A percentile compares a stretch with the other conserved stretches of the same genome.
Conservation (phyloP, 2,797 vertebrate genomes). For the Ambastaia sidthimunki region DNA sequence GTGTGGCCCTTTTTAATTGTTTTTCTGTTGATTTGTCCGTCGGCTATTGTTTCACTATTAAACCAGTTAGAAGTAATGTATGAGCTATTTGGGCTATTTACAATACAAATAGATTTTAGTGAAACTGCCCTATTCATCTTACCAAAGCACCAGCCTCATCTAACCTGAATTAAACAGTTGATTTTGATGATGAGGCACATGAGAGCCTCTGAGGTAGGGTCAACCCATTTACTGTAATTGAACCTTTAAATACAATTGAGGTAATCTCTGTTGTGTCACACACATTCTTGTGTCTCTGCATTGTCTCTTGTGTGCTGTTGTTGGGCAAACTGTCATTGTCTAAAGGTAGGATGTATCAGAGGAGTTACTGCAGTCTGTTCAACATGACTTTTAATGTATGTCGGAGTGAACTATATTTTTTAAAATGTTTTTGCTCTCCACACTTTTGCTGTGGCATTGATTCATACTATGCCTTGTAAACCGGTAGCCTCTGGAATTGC, state of each 20-base stretch:
- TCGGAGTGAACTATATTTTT: slow-evolving; percentile 38
- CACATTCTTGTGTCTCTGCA: background rate
- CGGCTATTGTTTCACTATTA: slow-evolving; percentile 14
- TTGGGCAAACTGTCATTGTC: slow-evolving; percentile 7
- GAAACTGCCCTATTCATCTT: slow-evolving; percentile 25
- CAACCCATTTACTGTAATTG: background rate
- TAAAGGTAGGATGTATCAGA: slow-evolving; percentile 4
- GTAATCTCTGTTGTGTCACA: background rate
- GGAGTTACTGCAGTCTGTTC: slow-evolving; percentile 28
- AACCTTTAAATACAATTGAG: background rate
- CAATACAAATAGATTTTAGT: slow-evolving; percentile 33
- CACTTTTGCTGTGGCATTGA: slow-evolving; percentile 49
- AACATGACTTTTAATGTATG: slow-evolving; percentile 34
- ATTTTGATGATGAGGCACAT: slow-evolving; percentile 11
- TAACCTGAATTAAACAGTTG: background rate
- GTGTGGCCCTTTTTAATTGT: background rate
- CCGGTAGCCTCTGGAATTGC: slow-evolving; percentile 45
- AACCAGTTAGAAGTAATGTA: slow-evolving; percentile 19
- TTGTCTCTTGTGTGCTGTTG: background rate
- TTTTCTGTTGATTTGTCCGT: background rate
- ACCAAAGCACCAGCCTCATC: slow-evolving; percentile 1
- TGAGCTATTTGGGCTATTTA: slow-evolving; percentile 29
- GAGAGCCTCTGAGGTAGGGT: background rate
- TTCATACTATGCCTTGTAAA: slow-evolving; percentile 49
- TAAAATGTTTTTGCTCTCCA: slow-evolving; percentile 21